Evolutionary conservation across 2,113 vertebrate species (phyloP).

Genomic region (Colossoma macropomum): DNA sequence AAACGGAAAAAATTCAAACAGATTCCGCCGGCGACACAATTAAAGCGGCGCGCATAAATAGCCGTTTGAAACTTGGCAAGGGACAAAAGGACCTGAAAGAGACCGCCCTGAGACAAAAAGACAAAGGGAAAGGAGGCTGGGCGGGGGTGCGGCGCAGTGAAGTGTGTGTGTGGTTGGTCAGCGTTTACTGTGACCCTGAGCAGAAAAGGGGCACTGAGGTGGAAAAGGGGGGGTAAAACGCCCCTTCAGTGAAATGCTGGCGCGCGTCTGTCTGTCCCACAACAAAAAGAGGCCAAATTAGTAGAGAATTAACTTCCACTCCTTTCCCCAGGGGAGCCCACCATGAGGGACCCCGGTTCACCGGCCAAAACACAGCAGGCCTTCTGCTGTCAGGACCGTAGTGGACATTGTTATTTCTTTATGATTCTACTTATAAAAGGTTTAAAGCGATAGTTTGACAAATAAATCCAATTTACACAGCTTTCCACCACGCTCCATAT

Average conservation of each 20-base stretch:
- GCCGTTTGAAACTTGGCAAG: conserved; percentile 68
- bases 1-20: conserved; percentile 68
- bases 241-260: conserved; percentile 38
- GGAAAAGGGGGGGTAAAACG: conserved; percentile 35
- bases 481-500: too few relatives aligned
- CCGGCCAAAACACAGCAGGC: background rate
- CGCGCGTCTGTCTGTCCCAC: conserved; percentile 47
- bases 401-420: background rate
- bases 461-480: too few relatives aligned
- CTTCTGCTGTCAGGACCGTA: background rate
- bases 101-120: background rate
- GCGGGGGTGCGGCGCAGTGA: background rate
- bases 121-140: conserved; percentile 23
- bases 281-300: conserved; percentile 50
- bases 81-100: conserved; percentile 67
- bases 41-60: conserved; percentile 69
- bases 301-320: conserved; percentile 50
- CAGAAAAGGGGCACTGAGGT: conserved; percentile 53
- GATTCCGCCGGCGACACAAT: conserved; percentile 69
- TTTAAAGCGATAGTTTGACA: background rate
- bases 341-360: background rate
- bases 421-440: background rate
- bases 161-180: conserved; percentile 42
- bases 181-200: conserved; percentile 15
- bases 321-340: conserved; percentile 16